These are phyloP conservation scores for Eristalis pertinax DNA, from an alignment of 2,888 invertebrate genomes.

Conservation along the genomic window DNA sequence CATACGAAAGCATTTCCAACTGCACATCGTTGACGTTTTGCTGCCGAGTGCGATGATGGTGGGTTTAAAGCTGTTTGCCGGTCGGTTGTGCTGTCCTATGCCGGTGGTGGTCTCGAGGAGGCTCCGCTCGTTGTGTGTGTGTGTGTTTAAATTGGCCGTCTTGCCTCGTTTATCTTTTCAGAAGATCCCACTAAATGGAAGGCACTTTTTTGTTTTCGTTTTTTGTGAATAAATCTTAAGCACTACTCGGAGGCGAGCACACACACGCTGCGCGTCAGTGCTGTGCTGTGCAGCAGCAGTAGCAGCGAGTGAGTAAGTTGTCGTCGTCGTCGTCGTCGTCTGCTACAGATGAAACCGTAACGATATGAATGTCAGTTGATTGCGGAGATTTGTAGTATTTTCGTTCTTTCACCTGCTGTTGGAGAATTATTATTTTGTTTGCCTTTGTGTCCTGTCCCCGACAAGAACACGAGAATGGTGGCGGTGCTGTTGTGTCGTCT, in stretches of 20 bases:
- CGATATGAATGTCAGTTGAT: slow-evolving; percentile 71
- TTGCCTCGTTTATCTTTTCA: slow-evolving; percentile 42
- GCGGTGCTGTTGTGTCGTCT: background rate
- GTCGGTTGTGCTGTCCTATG: background rate
- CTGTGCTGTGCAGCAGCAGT: slow-evolving; percentile 19
- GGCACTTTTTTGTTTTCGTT: slow-evolving; percentile 64
- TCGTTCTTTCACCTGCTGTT: slow-evolving; percentile 35
- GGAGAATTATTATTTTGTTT: slow-evolving; percentile 41
- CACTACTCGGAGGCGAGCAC: slow-evolving; percentile 39
- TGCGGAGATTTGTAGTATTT: slow-evolving; percentile 35
- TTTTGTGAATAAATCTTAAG: slow-evolving; percentile 51
- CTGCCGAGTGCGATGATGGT: slow-evolving; percentile 8
- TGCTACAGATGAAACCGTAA: slow-evolving; percentile 63
- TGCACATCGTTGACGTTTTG: slow-evolving; percentile 78
- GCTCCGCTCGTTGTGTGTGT: slow-evolving; percentile 24
- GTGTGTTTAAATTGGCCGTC: slow-evolving; percentile 8
- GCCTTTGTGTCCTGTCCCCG: slow-evolving; percentile 7
- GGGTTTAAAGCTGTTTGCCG: background rate
- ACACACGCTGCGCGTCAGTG: slow-evolving; percentile 31
- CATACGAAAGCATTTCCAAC: slow-evolving; percentile 80
- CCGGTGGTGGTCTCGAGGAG: background rate
- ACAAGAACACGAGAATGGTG: slow-evolving; percentile 28
- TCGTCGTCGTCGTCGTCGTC: slow-evolving; percentile 34
- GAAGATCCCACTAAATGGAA: slow-evolving; percentile 66
- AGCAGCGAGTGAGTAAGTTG: slow-evolving; percentile 26